Conservation (phyloP, 2,797 vertebrate genomes). For the Myotis myotis region DNA sequence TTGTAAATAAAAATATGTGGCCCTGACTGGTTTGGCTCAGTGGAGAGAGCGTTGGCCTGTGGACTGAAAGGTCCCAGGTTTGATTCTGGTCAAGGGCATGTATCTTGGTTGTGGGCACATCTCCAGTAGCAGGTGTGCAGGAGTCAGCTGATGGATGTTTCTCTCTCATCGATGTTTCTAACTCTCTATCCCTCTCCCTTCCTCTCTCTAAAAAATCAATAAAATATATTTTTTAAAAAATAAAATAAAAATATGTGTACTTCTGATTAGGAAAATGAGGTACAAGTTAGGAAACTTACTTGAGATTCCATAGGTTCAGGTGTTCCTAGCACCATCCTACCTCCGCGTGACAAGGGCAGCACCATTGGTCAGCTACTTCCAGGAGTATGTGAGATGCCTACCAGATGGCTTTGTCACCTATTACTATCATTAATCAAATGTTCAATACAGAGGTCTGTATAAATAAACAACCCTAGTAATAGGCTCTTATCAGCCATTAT, state of each 20-base stretch:
- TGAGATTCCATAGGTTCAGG: background rate
- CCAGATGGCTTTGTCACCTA: background rate
- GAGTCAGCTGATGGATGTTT: too few species aligned
- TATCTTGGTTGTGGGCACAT: too few species aligned
- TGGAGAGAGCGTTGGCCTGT: too few species aligned
- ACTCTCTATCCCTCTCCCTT: too few species aligned
- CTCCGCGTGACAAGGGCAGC: background rate
- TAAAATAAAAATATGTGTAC: background rate
- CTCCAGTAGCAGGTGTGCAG: too few species aligned
- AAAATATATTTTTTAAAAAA: too few species aligned
- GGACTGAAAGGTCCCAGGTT: too few species aligned
- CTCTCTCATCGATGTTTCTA: too few species aligned
- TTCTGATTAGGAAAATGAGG: background rate
- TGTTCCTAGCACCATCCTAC: background rate
- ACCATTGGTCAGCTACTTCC: background rate
- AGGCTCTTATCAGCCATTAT: background rate
- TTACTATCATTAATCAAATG: background rate
- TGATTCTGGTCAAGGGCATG: too few species aligned
- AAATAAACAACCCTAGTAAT: background rate
- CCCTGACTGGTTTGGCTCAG: too few species aligned
- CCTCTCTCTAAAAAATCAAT: too few species aligned
- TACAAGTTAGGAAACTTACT: background rate
- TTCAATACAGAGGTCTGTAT: background rate
- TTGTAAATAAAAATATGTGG: background rate
- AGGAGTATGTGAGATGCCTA: background rate